Evolutionary conservation across 1,140 invertebrate species (phyloP).

Genomic region (Panagrolaimus sp.): DNA sequence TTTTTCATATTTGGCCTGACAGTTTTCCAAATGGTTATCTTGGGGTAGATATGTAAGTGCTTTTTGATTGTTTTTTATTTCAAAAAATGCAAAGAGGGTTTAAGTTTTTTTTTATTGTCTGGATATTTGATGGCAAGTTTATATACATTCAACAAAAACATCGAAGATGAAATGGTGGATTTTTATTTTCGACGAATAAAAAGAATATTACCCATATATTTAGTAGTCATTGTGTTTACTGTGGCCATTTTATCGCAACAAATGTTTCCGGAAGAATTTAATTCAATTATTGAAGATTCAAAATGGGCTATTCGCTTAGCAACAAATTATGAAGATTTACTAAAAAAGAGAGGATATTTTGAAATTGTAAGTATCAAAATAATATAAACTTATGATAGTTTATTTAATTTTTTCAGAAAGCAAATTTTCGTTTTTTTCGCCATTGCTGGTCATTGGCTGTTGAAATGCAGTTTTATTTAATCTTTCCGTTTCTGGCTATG

Average conservation of each 20-base stretch:
- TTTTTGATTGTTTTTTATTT: too few relatives aligned
- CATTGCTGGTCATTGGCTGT: conserved; percentile 9
- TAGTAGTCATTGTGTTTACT: background rate
- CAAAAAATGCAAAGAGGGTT: background rate
- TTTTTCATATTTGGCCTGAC: background rate
- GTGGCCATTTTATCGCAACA: background rate
- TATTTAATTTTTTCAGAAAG: too few relatives aligned
- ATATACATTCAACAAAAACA: too few relatives aligned
- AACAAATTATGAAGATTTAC: too few relatives aligned
- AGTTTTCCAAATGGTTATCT: background rate
- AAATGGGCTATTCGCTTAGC: too few relatives aligned
- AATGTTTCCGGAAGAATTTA: too few relatives aligned
- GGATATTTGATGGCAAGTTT: background rate
- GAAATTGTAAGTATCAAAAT: too few relatives aligned
- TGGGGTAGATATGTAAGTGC: background rate
- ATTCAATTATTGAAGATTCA: too few relatives aligned
- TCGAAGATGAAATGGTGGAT: background rate
- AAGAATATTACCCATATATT: background rate
- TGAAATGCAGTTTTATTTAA: background rate
- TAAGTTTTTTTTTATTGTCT: background rate
- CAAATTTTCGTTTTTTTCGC: background rate
- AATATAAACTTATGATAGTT: too few relatives aligned
- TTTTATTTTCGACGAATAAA: background rate
- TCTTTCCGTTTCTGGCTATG: background rate
- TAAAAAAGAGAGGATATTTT: too few relatives aligned